Base-by-base conservation (phyloP, 2,113 vertebrate genomes). In the Notarius lentiginosus region DNA sequence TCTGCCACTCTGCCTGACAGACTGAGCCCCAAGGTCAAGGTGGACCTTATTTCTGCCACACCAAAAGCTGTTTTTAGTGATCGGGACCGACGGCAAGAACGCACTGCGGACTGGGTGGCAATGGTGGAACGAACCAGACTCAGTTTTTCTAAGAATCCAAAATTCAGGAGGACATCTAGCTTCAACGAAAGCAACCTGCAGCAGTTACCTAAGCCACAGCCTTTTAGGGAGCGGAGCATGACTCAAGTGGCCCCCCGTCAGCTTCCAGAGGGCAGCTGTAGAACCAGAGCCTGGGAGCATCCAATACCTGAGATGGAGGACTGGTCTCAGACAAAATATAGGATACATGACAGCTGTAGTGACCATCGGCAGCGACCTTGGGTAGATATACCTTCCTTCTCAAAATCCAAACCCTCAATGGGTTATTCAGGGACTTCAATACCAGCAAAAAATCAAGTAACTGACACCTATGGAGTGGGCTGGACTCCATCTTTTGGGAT, bases 151-250 rank as follows among this genome's bases (percentile, higher is more conserved):
- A 95, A 94, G 88, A 95, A 95, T 83, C 92, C 95, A 0, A 94
- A 97, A 79, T 99, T 99, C 90, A 93, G 97, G 86, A 96, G 98
- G 89, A 98, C 97, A 0, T 96, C 96, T 60, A 99, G 98, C 89
- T 99, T 99, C 76, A 96, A 97, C 3, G 97, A 98, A 89, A 90
- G 94, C 88, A 97, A 94, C 93, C 96, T 95, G 61, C 93, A 94
- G 51, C 89, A 93, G 9, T 95, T 94, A 76, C 90, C 93, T 65
- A 89, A 87, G 22, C 81, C 91, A 65, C 96, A 95, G 86, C 95
- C 95, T 1, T 98, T 96, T 94, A 93, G 98, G 91, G 97, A 99
- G 91, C 94, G 98, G 82, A 99, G 98, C 93, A 93, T 98, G 95
- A 98, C 97, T 22, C 95, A 96, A 92, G 95, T 94, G 82, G 95